Evolutionary conservation across 2,888 invertebrate genomes (phyloP), one percentile per base, ranked within the genome.

Genomic region (Chrysopilus asiliformis): DNA sequence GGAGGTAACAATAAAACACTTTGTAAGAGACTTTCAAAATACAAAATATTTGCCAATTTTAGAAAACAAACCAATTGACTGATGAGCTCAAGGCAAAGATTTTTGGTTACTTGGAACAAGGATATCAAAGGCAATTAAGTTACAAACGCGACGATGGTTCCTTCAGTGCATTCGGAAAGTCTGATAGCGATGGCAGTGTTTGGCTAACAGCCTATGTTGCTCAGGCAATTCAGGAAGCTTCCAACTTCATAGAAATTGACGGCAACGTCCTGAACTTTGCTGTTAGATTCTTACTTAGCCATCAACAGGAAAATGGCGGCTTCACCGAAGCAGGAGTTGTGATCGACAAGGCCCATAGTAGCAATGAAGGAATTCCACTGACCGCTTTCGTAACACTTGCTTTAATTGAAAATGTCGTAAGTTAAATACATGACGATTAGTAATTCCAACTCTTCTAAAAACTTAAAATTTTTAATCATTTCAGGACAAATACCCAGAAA

Each of bases 201-300:
- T 81, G 82, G 85, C 62, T 90, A 41, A 87, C 89, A 2, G 86
- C 89, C 1, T 89, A 89, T 55, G 85, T 86, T 2, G 72, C 77
- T 1, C 72, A 80, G 46, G 76, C 83, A 1, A 82, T 90, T 60
- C 71, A 71, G 39, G 78, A 81, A 58, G 85, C 85, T 1, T 67
- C 65, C 26, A 61, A 67, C 15, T 78, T 76, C 52, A 79, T 85
- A 15, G 72, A 71, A 45, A 68, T 90, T 17, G 87, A 89, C 44
- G 66, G 71, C 18, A 60, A 62, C 32, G 70, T 85, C 4, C 69
- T 87, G 35, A 63, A 66, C 9, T 67, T 72, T 27, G 78, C 82
- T 4, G 59, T 86, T 9, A 65, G 72, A 32, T 90, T 84, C 76
- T 64, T 91, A 30, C 66, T 74, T 1, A 64, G 67, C 7, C 68